Conservation (phyloP, 2,888 invertebrate genomes). For the Mythimna vitellina region DNA sequence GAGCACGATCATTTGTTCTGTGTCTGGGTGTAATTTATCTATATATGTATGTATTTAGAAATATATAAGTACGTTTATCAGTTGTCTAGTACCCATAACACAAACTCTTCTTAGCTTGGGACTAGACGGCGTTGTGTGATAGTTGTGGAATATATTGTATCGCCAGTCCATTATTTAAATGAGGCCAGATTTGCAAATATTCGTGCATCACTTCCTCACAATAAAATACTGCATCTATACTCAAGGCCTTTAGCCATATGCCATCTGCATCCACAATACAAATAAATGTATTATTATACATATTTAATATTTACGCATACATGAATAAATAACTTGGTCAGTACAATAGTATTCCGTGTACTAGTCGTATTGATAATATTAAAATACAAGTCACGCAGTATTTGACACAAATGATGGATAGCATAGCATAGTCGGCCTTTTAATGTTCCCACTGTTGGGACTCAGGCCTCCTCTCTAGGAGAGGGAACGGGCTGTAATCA, state of each 20-base stretch:
- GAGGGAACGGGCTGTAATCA: too few species aligned
- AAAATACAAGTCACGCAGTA: conserved; percentile 13
- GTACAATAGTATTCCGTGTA: conserved; percentile 11
- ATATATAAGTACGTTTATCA: too few species aligned
- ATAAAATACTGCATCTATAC: not conserved
- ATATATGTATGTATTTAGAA: too few species aligned
- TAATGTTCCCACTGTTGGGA: too few species aligned
- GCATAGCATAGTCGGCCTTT: too few species aligned
- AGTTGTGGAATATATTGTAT: too few species aligned
- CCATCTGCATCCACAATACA: conserved; percentile 19
- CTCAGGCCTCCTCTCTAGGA: too few species aligned
- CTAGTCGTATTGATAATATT: conserved; percentile 2
- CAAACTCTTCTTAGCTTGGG: too few species aligned
- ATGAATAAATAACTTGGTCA: conserved; percentile 31
- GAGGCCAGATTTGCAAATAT: not conserved
- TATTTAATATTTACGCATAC: conserved; percentile 28
- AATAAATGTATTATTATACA: conserved; percentile 12
- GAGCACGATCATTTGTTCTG: too few species aligned
- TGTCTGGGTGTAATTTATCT: too few species aligned
- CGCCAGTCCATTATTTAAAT: conserved; percentile 1
- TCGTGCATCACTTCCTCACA: not conserved
- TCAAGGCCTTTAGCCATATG: conserved; percentile 26
- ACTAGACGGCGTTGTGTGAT: too few species aligned
- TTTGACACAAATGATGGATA: not conserved
- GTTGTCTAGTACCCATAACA: too few species aligned